A percentile compares a stretch with the other conserved stretches of the same genome.
phyloP scores from a whole-genome alignment of 2,888 invertebrate genomes.

The Orgyia antiqua region DNA sequence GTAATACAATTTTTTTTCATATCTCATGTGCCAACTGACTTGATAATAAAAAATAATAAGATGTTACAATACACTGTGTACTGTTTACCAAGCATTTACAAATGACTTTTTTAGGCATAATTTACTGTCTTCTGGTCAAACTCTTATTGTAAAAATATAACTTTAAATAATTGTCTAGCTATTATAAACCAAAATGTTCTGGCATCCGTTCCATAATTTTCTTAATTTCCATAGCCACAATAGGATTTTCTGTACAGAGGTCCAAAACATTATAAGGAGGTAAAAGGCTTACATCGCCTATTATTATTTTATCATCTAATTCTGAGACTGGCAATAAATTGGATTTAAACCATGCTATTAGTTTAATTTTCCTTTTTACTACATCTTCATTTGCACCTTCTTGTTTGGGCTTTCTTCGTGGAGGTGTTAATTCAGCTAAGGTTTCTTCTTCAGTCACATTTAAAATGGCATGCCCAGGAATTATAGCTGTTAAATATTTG shows the following conservation, averaged over 20 bases:
- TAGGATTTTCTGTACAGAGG: constrained; percentile 57
- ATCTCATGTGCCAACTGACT: no score
- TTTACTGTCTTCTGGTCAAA: no score
- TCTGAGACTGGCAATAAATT: constrained; percentile 53
- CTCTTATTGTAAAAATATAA: no score
- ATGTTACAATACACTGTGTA: no score
- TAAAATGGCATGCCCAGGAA: constrained; percentile 57
- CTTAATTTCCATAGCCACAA: constrained; percentile 50
- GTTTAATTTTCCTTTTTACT: constrained; percentile 34
- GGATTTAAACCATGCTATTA: constrained; percentile 52
- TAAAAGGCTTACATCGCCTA: constrained; percentile 50
- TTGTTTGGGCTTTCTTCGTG: constrained; percentile 20
- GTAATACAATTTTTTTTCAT: no score
- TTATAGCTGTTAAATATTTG: constrained; percentile 36
- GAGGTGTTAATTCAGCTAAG: constrained; percentile 23
- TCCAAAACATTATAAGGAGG: constrained; percentile 49
- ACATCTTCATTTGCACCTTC: constrained; percentile 25
- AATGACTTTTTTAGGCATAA: no score
- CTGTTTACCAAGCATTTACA: no score
- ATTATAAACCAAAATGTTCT: no score
- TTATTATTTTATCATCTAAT: constrained; percentile 43
- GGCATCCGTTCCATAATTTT: constrained; percentile 57
- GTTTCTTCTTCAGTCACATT: constrained; percentile 31
- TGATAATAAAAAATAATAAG: no score
- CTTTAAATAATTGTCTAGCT: no score